Evolutionary conservation across 1,140 invertebrate genomes (phyloP), one percentile per base, ranked within the genome.

Genomic region (Drosophila arawakana): DNA sequence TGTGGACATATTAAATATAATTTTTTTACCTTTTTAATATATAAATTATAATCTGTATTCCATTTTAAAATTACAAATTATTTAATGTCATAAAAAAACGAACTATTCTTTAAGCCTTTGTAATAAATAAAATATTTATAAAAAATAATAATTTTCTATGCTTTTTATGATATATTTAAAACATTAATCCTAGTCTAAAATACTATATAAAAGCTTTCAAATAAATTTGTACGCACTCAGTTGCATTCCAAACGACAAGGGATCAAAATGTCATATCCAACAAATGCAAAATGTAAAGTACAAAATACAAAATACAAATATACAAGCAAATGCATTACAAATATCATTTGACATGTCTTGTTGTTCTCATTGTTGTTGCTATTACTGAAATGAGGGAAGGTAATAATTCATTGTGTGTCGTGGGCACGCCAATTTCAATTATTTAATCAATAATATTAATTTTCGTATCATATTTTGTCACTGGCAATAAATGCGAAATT

Each of bases 391-490:
- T 34, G 30, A 25, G 9, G 1, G 44, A 11, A 13, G 34, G 66
- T 46, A 69, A 77, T 77, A 77, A 74, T 74, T 77, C 59, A 77
- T 77, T 62, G 60, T 65, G 30, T 62, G 61, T 73, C 55, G 73
- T 67, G 67, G 73, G 65, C 67, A 77, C 80, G 86, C 86, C 86
- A 83, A 88, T 91, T 90, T 88, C 86, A 90, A 90, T 90, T 90
- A 90, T 90, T 90, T 90, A 90, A 90, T 90, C 86, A 90, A 90
- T 90, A 90, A 88, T 90, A 90, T 90, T 90, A 90, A 90, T 90
- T 90, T 90, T 91, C 86, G 80, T 91, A 90, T 90, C 86, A 90
- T 90, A 91, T 90, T 90, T 91, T 90, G 86, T 90, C 86, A 88
- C 63, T 75, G 75, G 79, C 86, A 90, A 90, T 90, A 90, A 90